phyloP scores from a whole-genome alignment of 2,113 vertebrate genomes.

The Pseudopodoces humilis region DNA sequence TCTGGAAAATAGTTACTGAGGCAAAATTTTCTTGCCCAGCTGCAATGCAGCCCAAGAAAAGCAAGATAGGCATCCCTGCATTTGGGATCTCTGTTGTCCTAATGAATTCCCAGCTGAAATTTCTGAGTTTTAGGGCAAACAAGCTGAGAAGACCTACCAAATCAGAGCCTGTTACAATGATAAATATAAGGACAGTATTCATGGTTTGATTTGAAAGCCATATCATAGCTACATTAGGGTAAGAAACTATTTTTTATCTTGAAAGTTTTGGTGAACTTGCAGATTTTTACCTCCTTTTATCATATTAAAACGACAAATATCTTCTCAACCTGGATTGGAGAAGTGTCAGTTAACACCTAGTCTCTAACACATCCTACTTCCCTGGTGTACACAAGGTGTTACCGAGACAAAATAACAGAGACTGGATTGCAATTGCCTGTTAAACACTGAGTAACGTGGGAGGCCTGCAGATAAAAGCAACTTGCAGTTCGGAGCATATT shows the following conservation, averaged over 20 bases:
- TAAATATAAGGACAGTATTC: background rate
- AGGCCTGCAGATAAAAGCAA: conserved; percentile 10
- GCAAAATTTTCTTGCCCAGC: background rate
- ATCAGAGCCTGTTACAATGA: background rate
- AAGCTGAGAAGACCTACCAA: background rate
- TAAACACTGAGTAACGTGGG: background rate
- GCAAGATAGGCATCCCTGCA: background rate
- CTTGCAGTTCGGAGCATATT: background rate
- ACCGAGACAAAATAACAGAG: conserved; percentile 19
- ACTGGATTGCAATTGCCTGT: background rate
- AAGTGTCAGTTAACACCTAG: conserved; percentile 35
- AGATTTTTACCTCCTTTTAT: background rate
- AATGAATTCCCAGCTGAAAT: background rate
- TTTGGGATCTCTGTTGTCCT: background rate
- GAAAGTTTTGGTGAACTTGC: background rate
- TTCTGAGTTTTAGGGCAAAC: background rate
- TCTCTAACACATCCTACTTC: conserved; percentile 57
- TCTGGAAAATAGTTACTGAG: background rate
- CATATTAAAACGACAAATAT: background rate
- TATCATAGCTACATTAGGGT: background rate
- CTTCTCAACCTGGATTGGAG: conserved; percentile 5
- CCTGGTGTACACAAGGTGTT: conserved; percentile 1
- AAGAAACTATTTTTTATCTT: background rate
- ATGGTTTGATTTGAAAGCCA: background rate
- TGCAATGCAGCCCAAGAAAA: background rate